Evolutionary conservation across 2,113 vertebrate species (phyloP).

Genomic region (Brachyistius frenatus): DNA sequence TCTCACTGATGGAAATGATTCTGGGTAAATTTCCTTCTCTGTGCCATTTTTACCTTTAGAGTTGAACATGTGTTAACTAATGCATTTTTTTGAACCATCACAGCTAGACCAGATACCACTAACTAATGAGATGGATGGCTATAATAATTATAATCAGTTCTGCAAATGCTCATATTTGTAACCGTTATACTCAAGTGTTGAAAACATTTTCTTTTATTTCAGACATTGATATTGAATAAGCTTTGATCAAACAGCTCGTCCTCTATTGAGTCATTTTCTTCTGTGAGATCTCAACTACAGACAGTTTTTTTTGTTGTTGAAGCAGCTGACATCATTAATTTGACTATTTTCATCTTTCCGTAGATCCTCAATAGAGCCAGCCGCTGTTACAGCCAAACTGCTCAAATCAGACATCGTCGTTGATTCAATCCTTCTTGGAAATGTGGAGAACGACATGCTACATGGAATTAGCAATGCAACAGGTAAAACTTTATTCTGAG

Average conservation of each 20-base stretch:
- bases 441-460: constrained; percentile 60
- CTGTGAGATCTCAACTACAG: not conserved
- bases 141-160: not conserved
- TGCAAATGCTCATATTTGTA: not conserved
- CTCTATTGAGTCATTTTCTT: too few species aligned
- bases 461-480: constrained; percentile 79
- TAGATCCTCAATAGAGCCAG: constrained; percentile 64
- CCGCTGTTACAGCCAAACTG: constrained; percentile 53
- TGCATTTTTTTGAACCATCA: not conserved
- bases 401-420: constrained; percentile 57
- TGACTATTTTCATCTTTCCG: not conserved
- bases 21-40: constrained; percentile 49
- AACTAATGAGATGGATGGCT: too few species aligned
- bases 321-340: not conserved
- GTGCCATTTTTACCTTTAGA: not conserved
- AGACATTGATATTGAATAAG: not conserved
- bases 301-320: not conserved
- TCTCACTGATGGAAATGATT: constrained; percentile 75
- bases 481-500: constrained; percentile 48
- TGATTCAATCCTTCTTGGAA: constrained; percentile 72
- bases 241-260: not conserved
- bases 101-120: too few species aligned
- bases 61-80: not conserved
- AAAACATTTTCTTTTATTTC: not conserved
- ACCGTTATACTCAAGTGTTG: not conserved